These are phyloP conservation scores for Porites rus DNA, from an alignment of 92 coral and sea anemone species.

Conservation along the genomic window DNA sequence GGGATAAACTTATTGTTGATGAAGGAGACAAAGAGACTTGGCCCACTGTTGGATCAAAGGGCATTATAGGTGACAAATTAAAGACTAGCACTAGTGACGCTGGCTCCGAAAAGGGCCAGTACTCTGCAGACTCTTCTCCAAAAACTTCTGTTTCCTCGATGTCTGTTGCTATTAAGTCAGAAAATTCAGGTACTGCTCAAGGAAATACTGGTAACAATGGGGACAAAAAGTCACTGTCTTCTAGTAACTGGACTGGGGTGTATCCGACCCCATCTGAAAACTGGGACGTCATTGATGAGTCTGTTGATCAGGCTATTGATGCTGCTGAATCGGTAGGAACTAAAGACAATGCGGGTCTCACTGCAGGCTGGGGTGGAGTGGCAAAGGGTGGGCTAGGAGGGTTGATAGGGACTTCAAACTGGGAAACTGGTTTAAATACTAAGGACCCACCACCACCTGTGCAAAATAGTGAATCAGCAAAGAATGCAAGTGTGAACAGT, in stretches of 20 bases:
- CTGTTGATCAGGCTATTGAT: slow-evolving; percentile 87
- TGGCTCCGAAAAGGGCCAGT: slow-evolving; percentile 71
- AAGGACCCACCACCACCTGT: slow-evolving; percentile 49
- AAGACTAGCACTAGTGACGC: slow-evolving; percentile 32
- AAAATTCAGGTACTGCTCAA: slow-evolving; percentile 46
- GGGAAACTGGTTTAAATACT: slow-evolving; percentile 44
- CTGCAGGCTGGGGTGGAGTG: slow-evolving; percentile 85
- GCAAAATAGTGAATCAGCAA: slow-evolving; percentile 21
- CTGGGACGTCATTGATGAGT: slow-evolving; percentile 88
- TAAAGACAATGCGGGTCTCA: slow-evolving; percentile 62
- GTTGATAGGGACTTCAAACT: slow-evolving; percentile 75
- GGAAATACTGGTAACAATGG: slow-evolving; percentile 36
- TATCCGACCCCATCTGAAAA: slow-evolving; percentile 68
- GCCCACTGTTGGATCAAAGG: slow-evolving; percentile 92
- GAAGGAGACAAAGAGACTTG: slow-evolving; percentile 91
- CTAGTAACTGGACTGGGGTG: slow-evolving; percentile 50
- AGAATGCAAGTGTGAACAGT: slow-evolving; percentile 39
- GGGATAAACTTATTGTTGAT: slow-evolving; percentile 90
- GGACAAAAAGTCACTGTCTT: slow-evolving; percentile 54
- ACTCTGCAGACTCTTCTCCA: slow-evolving; percentile 35
- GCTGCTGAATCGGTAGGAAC: slow-evolving; percentile 77
- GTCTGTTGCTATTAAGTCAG: slow-evolving; percentile 27
- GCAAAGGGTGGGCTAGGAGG: slow-evolving; percentile 91
- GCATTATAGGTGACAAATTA: slow-evolving; percentile 54
- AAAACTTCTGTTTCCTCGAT: slow-evolving; percentile 51